Evolutionary conservation across 2,888 invertebrate species (phyloP), one percentile per base, ranked within the genome.

Genomic region (Carcina quercana): DNA sequence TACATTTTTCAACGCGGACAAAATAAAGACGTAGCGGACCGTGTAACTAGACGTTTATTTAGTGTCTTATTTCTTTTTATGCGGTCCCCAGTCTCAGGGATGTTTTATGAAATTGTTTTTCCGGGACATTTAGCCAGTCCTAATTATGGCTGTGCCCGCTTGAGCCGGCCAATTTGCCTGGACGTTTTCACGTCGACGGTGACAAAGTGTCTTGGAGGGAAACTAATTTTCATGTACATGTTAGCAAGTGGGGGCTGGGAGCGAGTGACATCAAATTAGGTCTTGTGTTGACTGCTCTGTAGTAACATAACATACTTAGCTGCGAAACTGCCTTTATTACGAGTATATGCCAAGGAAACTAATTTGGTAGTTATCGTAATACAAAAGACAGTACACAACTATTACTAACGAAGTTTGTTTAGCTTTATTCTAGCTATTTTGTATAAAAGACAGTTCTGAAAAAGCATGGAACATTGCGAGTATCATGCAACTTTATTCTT

Each of bases 61-160:
- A 72, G 70, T 72, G 66, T 68, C 72, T 71, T 75, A 68, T 78
- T 73, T 71, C 68, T 73, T 76, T 78, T 74, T 72, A 72, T 70
- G 68, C 59, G 60, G 53, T 40, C 54, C 53, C 39, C 50, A 35
- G 38, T 51, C 50, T 53, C 50, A 50, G 65, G 69, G 72, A 78
- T 74, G 69, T 80, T 79, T 78, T 80, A 80, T 78, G 72, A 80
- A 82, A 80, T 82, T 82, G 78, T 79, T 79, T 83, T 83, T 82
- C 75, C 72, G 66, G 59, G 51, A 80, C 79, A 78, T 82, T n/a
- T 82, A 78, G 65, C 70, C 71, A 45, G 62, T 59, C 74, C 75
- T 83, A 82, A 83, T 83, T 82, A 80, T 73, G 70, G 59, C 45
- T 38, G 48, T 42, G 53, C 45, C 53, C 60, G 57, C 59, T 65